Percentiles rank a stretch among this genome's conserved stretches.
phyloP scores from a whole-genome alignment of 2,113 vertebrate genomes.

The Raja brachyura region DNA sequence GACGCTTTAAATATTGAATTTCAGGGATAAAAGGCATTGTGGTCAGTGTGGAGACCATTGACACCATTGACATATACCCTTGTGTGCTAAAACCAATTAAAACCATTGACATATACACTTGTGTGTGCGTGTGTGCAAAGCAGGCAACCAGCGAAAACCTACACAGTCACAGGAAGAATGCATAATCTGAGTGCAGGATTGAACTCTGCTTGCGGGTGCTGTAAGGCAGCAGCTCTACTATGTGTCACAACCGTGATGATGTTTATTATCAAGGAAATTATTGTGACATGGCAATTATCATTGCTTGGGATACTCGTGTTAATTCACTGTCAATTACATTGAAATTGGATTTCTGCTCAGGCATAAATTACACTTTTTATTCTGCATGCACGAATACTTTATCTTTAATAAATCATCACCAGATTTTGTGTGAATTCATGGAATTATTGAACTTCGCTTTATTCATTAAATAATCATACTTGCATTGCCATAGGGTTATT shows the following conservation, averaged over 20 bases:
- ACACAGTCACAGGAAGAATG: no score
- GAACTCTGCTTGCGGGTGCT: no score
- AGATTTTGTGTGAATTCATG: slow-evolving; percentile 15
- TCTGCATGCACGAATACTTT: slow-evolving; percentile 12
- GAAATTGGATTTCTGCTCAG: slow-evolving; percentile 14
- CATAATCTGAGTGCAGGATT: no score
- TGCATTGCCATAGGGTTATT: neutral
- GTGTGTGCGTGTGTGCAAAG: no score
- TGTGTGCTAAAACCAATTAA: no score
- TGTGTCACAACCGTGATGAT: neutral
- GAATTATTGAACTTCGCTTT: neutral
- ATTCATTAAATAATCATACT: neutral
- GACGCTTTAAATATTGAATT: no score
- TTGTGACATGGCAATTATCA: neutral
- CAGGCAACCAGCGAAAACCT: no score
- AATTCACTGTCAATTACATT: slow-evolving; percentile 23
- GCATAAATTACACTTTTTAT: slow-evolving; percentile 2
- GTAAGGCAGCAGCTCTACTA: no score
- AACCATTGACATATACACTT: no score
- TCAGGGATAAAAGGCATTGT: no score
- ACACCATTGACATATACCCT: no score
- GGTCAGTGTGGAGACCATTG: no score
- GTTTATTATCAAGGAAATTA: neutral
- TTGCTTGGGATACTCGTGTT: neutral
- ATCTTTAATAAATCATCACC: neutral